Evolutionary conservation across 2,888 invertebrate genomes (phyloP).

Genomic region (Formica aserva): DNA sequence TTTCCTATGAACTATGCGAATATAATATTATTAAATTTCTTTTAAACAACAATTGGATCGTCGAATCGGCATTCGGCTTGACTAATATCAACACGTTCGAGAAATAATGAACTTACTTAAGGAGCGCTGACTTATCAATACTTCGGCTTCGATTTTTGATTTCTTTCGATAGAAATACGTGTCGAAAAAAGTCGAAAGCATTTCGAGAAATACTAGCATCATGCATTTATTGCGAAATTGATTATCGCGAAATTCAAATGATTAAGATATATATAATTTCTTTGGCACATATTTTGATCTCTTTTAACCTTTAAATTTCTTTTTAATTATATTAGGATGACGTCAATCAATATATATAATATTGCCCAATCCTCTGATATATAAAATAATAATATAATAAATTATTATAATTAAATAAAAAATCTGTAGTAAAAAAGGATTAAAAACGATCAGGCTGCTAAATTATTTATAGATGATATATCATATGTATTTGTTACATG

Average conservation of each 20-base stretch:
- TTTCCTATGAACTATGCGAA: not conserved
- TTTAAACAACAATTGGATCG: not conserved
- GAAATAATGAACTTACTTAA: not conserved
- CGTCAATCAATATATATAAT: not conserved
- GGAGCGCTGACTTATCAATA: not conserved
- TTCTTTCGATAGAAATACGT: not conserved
- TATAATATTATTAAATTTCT: conserved; percentile 1
- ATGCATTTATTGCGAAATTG: not conserved
- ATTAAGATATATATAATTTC: not conserved
- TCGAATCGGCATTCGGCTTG: not conserved
- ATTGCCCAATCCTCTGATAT: not conserved
- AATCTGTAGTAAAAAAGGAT: not conserved
- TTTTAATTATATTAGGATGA: conserved; percentile 4
- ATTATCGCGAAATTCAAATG: not conserved
- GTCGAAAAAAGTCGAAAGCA: not conserved
- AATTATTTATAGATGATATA: not conserved
- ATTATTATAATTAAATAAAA: not conserved
- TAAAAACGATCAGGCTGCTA: not conserved
- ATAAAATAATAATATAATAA: not conserved
- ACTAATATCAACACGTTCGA: not conserved
- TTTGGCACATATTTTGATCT: not conserved
- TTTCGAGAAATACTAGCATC: not conserved
- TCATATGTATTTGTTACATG: not conserved
- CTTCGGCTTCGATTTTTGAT: not conserved
- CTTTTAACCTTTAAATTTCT: not conserved